Evolutionary conservation across 2,888 invertebrate genomes (phyloP).

Genomic region (Morpho achilles): DNA sequence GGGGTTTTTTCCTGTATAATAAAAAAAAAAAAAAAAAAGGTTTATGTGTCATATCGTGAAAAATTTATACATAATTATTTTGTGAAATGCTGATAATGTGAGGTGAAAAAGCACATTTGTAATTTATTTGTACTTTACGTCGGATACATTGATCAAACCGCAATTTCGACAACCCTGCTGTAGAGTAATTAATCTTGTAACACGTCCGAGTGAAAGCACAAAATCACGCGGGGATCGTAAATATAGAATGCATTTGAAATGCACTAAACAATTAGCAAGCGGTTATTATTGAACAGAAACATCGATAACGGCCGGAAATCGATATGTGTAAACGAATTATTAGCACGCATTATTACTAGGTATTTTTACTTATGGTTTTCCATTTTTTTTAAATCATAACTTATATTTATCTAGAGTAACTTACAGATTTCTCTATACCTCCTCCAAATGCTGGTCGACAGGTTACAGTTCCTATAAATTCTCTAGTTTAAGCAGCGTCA

Average conservation of each 20-base stretch:
- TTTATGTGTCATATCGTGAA: no score
- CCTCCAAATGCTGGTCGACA: neutral
- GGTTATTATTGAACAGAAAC: constrained; percentile 1
- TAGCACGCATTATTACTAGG: neutral
- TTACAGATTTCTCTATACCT: neutral
- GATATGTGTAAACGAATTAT: constrained; percentile 1
- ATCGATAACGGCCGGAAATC: neutral
- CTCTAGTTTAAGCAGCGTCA: no score
- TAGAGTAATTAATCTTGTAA: constrained; percentile 11
- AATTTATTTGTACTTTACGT: no score
- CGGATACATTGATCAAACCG: no score
- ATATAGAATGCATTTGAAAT: constrained; percentile 8
- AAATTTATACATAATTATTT: no score
- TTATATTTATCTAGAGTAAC: neutral
- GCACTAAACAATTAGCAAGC: constrained; percentile 2
- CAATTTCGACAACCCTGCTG: neutral
- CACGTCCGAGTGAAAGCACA: constrained; percentile 13
- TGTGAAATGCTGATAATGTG: no score
- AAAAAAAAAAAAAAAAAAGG: no score
- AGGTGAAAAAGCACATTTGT: no score
- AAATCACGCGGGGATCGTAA: constrained; percentile 19
- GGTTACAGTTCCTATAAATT: neutral
- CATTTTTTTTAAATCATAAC: neutral
- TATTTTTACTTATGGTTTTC: neutral
- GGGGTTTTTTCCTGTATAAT: no score